Conservation (phyloP, 1,140 invertebrate species). For the Rhopalosiphum maidis region DNA sequence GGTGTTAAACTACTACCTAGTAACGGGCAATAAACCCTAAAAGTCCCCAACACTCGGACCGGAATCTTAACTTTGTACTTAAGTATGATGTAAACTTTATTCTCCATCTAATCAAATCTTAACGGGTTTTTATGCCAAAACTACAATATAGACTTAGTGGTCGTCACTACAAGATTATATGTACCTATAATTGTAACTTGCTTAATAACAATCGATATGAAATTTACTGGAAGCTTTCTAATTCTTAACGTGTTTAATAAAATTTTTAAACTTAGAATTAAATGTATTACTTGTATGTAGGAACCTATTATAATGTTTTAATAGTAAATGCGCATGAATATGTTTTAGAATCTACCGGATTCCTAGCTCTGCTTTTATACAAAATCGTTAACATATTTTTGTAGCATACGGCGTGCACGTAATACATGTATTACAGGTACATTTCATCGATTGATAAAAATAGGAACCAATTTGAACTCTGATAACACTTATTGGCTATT, state of each 20-base stretch:
- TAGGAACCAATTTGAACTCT: not conserved
- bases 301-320: not conserved
- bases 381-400: not conserved
- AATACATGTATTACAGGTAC: not conserved
- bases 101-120: not conserved
- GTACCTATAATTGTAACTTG: not conserved
- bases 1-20: slow-evolving; percentile 9
- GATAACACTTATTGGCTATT: not conserved
- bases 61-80: not conserved
- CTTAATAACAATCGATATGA: too few species aligned
- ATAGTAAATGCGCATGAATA: not conserved
- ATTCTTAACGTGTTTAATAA: not conserved
- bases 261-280: not conserved
- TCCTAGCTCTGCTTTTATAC: not conserved
- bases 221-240: not conserved
- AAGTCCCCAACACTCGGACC: not conserved
- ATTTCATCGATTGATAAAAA: too few species aligned
- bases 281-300: not conserved
- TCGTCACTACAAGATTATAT: not conserved
- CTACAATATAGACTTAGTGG: not conserved
- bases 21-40: not conserved
- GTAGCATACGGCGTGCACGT: too few species aligned
- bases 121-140: not conserved
- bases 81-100: not conserved
- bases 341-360: not conserved